These are phyloP conservation scores for Campopleginae sp. DNA, from an alignment of 2,888 invertebrate species.

Conservation along the genomic window DNA sequence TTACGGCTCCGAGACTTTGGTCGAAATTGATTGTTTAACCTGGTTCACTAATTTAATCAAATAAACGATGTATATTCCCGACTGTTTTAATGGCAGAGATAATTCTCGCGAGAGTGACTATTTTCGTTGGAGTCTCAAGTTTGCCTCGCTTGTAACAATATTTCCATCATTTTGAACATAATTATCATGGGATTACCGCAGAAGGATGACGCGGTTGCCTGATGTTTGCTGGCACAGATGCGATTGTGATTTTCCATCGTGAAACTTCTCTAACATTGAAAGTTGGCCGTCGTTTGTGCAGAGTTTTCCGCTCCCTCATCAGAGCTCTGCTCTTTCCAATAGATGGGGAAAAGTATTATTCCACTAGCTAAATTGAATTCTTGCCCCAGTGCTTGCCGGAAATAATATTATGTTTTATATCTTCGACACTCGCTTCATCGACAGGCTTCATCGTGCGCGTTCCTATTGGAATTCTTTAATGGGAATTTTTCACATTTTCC, in stretches of 20 bases:
- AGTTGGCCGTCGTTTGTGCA: not conserved
- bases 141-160: not conserved
- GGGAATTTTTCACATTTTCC: slow-evolving; percentile 83
- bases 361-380: slow-evolving; percentile 65
- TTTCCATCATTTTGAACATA: not conserved
- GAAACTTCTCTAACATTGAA: not conserved
- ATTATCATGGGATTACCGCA: not conserved
- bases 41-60: too few species aligned
- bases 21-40: too few species aligned
- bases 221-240: not conserved
- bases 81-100: not conserved
- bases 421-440: slow-evolving; percentile 48
- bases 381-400: slow-evolving; percentile 1
- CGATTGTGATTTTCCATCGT: not conserved
- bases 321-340: not conserved
- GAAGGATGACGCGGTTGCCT: not conserved
- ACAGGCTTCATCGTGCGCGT: slow-evolving; percentile 21
- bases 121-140: not conserved
- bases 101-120: not conserved
- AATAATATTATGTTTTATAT: slow-evolving; percentile 23
- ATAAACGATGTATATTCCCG: too few species aligned
- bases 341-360: slow-evolving; percentile 68
- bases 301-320: not conserved
- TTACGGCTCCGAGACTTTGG: too few species aligned
- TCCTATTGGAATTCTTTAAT: slow-evolving; percentile 81